Evolutionary conservation across 2,113 vertebrate species (phyloP), one percentile per base, ranked within the genome.

Genomic region (Trogon surrucura): DNA sequence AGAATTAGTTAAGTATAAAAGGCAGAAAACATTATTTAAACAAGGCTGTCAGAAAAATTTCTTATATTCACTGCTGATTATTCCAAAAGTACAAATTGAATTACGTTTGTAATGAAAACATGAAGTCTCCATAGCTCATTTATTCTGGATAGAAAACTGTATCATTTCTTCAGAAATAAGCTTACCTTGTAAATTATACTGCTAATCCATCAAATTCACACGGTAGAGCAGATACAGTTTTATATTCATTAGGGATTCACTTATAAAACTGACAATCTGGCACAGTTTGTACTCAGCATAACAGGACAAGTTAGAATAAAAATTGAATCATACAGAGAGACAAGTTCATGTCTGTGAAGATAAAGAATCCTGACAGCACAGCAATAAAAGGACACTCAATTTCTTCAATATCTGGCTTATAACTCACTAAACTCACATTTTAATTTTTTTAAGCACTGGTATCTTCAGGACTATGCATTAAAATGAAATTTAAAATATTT

Each of bases 191-290:
- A 93, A 95, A 80, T 89, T 91, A 87, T 45, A 84, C 58, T 64
- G 82, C 79, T 95, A 92, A 95, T 84, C 84, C 91, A 94, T 95
- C 96, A 98, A 88, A 30, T 74, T 91, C 78, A 53, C 16, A 69
- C 5, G 5, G 80, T 67, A 89, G 71, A 92, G 73, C 80, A 95
- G 75, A 78, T 85, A 87, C 69, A 41, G 54, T 71, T 79, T 75
- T 65, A 60, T 89, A 95, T 88, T 95, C 64, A 80, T 78, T 69
- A 34, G 71, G 41, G 58, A 95, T 85, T 95, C 91, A 89, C 38
- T 89, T 75, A 72, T n/a, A 96, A 94, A 95, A 62, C 86, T 66
- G 69, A 84, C 69, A 86, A 57, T 60, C 62, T 96, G 80, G 86
- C 67, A 95, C 66, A 84, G 78, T 94, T 91, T 93, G 84, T 92